These are phyloP conservation scores for silkworm (Bombyx mori) DNA, from an alignment of 1,140 invertebrate genomes.

Conservation along the genomic window DNA sequence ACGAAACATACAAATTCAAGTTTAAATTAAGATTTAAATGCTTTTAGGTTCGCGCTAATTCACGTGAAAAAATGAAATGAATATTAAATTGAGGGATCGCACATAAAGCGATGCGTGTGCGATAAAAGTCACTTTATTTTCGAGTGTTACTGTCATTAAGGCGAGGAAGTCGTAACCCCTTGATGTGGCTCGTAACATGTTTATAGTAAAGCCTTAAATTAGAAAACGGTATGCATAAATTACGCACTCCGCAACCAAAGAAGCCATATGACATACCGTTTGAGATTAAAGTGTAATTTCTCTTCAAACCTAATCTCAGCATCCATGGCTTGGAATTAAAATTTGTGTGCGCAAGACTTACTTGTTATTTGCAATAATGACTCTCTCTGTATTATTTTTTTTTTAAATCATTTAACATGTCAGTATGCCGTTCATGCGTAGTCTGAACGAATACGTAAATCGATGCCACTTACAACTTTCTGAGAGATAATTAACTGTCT, in stretches of 20 bases:
- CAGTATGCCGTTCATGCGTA: too few relatives aligned
- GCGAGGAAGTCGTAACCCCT: conserved; percentile 45
- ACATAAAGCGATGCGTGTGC: conserved; percentile 34
- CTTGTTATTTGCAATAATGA: not conserved
- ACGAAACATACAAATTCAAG: too few relatives aligned
- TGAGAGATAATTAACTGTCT: too few relatives aligned
- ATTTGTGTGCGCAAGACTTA: not conserved
- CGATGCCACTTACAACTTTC: too few relatives aligned
- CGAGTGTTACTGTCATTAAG: conserved; percentile 51
- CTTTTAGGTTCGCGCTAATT: too few relatives aligned
- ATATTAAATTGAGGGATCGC: conserved; percentile 22
- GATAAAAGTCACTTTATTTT: conserved; percentile 52
- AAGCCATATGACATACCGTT: conserved; percentile 17
- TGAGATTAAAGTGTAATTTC: conserved; percentile 13
- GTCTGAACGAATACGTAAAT: too few relatives aligned
- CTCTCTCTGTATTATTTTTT: too few relatives aligned
- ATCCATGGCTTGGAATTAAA: too few relatives aligned
- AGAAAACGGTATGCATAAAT: conserved; percentile 41
- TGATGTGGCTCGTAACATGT: conserved; percentile 56
- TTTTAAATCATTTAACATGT: too few relatives aligned
- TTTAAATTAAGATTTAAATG: too few relatives aligned
- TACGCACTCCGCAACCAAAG: conserved; percentile 14
- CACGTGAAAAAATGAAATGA: conserved; percentile 7
- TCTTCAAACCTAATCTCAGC: too few relatives aligned
- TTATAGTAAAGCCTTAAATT: conserved; percentile 54